Evolutionary conservation across 2,888 invertebrate genomes (phyloP).

Genomic region (Drosophila robusta): DNA sequence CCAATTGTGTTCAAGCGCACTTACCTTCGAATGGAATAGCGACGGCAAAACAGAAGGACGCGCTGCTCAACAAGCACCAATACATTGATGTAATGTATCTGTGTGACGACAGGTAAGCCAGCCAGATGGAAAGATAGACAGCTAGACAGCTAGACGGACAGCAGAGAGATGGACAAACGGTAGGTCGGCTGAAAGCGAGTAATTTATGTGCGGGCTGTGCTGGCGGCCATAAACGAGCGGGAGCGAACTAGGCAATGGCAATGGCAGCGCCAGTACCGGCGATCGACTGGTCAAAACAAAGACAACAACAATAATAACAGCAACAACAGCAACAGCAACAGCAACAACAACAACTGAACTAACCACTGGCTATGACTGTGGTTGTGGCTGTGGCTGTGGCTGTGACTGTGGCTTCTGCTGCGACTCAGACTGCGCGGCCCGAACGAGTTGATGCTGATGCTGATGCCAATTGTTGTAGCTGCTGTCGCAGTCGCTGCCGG

Average conservation of each 20-base stretch:
- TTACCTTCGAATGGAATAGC: slow-evolving; percentile 41
- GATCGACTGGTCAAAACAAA: slow-evolving; percentile 77
- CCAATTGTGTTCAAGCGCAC: slow-evolving; percentile 11
- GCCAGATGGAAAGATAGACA: slow-evolving; percentile 25
- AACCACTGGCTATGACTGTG: slow-evolving; percentile 46
- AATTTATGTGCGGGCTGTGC: slow-evolving; percentile 65
- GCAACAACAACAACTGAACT: slow-evolving; percentile 29
- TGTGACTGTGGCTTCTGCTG: slow-evolving; percentile 40
- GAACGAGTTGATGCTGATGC: slow-evolving; percentile 58
- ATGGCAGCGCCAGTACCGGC: slow-evolving; percentile 43
- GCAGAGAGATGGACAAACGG: slow-evolving; percentile 31
- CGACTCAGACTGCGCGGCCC: slow-evolving; percentile 55
- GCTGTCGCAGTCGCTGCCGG: slow-evolving; percentile 23
- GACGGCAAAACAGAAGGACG: slow-evolving; percentile 60
- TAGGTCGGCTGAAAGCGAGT: slow-evolving; percentile 37
- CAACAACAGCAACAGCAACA: slow-evolving; percentile 20
- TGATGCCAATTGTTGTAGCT: slow-evolving; percentile 55
- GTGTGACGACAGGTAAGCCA: slow-evolving; percentile 64
- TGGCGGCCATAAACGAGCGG: slow-evolving; percentile 62
- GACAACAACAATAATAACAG: slow-evolving; percentile 44
- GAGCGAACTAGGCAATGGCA: slow-evolving; percentile 47
- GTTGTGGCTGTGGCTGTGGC: slow-evolving; percentile 18
- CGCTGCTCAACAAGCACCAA: slow-evolving; percentile 32
- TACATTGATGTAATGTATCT: slow-evolving; percentile 38
- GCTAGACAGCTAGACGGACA: slow-evolving; percentile 17